Base-by-base conservation (phyloP, 2,113 vertebrate genomes). In the Notarius lentiginosus region DNA sequence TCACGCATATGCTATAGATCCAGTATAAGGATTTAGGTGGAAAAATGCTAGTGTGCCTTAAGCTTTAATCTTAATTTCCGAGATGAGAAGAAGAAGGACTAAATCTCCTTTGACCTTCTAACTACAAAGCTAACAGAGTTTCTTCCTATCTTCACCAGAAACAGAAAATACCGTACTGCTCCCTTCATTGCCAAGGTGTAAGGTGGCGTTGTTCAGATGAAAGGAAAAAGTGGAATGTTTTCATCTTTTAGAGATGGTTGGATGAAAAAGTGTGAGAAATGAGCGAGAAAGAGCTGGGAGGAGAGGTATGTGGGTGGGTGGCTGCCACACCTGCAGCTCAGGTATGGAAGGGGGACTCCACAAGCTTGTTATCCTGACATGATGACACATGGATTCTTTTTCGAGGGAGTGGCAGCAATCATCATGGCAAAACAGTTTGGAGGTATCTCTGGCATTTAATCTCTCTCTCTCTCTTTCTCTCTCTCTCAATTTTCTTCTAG, bases 201-300 rank as follows among this genome's bases (percentile, higher is more conserved):
- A 63, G 58, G 12, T 66, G 53, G 53, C 51, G 63, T 85, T 85
- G 84, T 15, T 77, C 41, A 80, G 63, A 81, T 86, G 77, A 81
- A 72, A 81, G n/a, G 63, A 49, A 72, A 27, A 66, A 72, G 65
- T 72, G 85, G 77, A 86, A 86, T 86, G 85, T 85, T 79, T 85
- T 85, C 47, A 85, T 85, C 60, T 79, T 18, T 47, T 49, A 14
- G 22, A 85, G 73, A 60, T 30, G 63, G 60, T 49, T 83, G 53
- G 77, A 55, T 81, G 65, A 72, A 65, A 81, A 49, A 70, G 60
- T 82, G 41, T 61, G 30, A 49, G 20, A 75, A 51, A 24, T 55
- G 3, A 41, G 61, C 55, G 17, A 49, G 47, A 51, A 49, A 49
- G 20, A 77, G 73, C 15, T n/a, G 30, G 30, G 66, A 17, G 68